Evolutionary conservation across 2,888 invertebrate genomes (phyloP).

Genomic region (Drosophila macrospina): DNA sequence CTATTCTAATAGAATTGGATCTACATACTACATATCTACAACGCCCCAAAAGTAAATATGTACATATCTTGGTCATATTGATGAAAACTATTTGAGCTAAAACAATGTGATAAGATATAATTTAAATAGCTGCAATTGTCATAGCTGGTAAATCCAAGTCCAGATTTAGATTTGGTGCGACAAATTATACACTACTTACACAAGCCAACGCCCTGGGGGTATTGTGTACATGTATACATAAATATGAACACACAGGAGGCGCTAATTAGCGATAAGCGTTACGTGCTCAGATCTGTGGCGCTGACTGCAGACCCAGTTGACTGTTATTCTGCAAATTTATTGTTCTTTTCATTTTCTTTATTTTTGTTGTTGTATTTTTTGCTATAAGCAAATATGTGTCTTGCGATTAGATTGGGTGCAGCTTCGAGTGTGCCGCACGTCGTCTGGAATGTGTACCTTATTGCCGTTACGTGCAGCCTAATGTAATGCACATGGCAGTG

Average conservation of each 20-base stretch:
- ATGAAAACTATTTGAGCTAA: neutral
- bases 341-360: conserved; percentile 14
- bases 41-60: neutral
- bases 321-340: conserved; percentile 28
- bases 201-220: conserved; percentile 19
- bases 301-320: conserved; percentile 16
- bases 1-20: too few species aligned
- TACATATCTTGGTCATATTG: neutral
- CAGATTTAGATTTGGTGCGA: neutral
- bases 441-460: conserved; percentile 49
- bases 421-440: conserved; percentile 16
- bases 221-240: conserved; percentile 3
- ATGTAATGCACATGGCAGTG: conserved; percentile 35
- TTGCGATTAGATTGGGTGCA: conserved; percentile 65
- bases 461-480: conserved; percentile 56
- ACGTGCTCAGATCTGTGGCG: conserved; percentile 54
- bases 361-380: conserved; percentile 48
- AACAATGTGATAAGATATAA: neutral
- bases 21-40: neutral
- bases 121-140: neutral
- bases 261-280: conserved; percentile 67
- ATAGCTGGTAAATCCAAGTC: neutral
- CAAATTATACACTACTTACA: conserved; percentile 3
- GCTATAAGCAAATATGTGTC: conserved; percentile 53
- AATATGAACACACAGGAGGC: conserved; percentile 24